Percentiles rank a stretch among this genome's conserved stretches.
These are phyloP conservation scores for Proterorhinus semilunaris DNA, from an alignment of 2,113 vertebrate genomes.

Conservation along the genomic window DNA sequence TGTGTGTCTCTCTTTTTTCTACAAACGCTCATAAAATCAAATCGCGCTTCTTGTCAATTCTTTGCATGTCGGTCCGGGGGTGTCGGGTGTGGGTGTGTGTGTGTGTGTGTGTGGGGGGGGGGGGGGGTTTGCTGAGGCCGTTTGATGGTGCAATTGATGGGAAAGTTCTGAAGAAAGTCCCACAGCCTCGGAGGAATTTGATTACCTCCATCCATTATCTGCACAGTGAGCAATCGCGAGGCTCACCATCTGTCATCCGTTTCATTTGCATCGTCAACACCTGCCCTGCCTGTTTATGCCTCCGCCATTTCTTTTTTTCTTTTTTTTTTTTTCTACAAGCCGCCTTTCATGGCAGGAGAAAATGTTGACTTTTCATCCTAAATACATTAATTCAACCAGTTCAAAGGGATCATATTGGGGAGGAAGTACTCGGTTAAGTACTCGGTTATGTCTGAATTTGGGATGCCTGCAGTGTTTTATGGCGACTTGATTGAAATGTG, in stretches of 20 bases:
- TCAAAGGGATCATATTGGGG: slow-evolving; percentile 69
- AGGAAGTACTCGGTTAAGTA: slow-evolving; percentile 60
- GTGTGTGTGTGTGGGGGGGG: not conserved
- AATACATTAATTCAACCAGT: slow-evolving; percentile 92
- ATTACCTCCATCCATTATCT: slow-evolving; percentile 99
- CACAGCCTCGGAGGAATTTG: slow-evolving; percentile 97
- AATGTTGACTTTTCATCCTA: slow-evolving; percentile 90
- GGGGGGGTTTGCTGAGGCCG: slow-evolving; percentile 41
- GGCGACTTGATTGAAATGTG: slow-evolving; percentile 20
- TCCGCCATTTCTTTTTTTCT: slow-evolving; percentile 73
- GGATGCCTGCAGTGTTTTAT: slow-evolving; percentile 41
- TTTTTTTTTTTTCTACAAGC: slow-evolving; percentile 70
- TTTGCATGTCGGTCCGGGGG: slow-evolving; percentile 46
- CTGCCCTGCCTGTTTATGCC: slow-evolving; percentile 98
- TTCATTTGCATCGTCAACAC: slow-evolving; percentile 99
- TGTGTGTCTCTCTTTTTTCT: no score
- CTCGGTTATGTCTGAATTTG: slow-evolving; percentile 54
- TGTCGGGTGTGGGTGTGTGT: not conserved
- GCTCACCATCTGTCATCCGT: slow-evolving; percentile 99
- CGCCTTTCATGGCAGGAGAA: slow-evolving; percentile 91
- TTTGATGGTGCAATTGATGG: slow-evolving; percentile 83
- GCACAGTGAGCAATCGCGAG: slow-evolving; percentile 93
- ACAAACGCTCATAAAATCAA: slow-evolving; percentile 40
- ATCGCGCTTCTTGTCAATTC: slow-evolving; percentile 44
- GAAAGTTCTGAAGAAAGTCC: slow-evolving; percentile 98